These are phyloP conservation scores for Paedocypris micromegethes DNA, from an alignment of 2,797 vertebrate genomes.

Conservation along the genomic window DNA sequence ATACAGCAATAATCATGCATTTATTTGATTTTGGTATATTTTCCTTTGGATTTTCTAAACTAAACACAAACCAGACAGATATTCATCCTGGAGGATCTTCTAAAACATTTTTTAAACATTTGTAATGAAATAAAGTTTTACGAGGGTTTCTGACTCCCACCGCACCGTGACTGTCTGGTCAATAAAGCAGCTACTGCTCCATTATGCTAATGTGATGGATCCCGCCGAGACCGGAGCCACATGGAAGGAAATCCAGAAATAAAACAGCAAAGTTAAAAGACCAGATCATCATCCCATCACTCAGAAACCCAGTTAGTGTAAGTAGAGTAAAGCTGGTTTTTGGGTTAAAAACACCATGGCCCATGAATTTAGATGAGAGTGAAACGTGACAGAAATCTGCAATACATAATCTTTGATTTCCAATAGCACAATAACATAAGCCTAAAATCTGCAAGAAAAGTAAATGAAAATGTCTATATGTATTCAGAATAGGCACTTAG, in stretches of 20 bases:
- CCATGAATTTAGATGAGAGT: not conserved
- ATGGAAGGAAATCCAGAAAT: constrained; percentile 44
- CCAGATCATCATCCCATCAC: constrained; percentile 37
- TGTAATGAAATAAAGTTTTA: constrained; percentile 9
- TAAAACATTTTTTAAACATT: not conserved
- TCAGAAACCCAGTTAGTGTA: constrained; percentile 25
- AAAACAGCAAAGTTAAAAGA: constrained; percentile 37
- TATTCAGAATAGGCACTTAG: no score
- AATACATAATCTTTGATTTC: not conserved
- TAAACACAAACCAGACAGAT: no score
- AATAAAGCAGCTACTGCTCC: constrained; percentile 20
- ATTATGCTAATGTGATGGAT: constrained; percentile 29
- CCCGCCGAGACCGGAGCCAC: constrained; percentile 26
- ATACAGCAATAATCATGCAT: no score
- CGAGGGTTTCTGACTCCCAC: not conserved
- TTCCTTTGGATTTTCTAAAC: no score
- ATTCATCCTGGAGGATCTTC: not conserved
- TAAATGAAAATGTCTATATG: no score
- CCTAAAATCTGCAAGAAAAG: not conserved
- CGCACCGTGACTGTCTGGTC: constrained; percentile 28
- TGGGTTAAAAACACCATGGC: constrained; percentile 29
- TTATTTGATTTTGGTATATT: no score
- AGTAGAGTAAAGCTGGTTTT: constrained; percentile 38
- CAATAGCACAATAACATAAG: not conserved
- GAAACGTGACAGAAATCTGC: not conserved